Evolutionary conservation across 1,140 invertebrate species (phyloP).

Genomic region (Ceratosolen fusciceps): DNA sequence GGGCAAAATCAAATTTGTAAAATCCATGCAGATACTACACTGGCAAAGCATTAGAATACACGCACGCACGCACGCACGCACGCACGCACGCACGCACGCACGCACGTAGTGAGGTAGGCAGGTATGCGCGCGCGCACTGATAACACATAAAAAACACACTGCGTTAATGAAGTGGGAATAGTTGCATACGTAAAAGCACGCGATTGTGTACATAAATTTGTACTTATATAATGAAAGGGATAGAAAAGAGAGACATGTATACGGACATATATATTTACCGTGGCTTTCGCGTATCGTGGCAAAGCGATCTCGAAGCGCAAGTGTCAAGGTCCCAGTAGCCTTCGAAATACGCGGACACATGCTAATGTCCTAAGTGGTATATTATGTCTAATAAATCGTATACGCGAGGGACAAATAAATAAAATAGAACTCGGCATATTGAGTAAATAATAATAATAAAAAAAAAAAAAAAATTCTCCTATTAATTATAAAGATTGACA

Average conservation of each 20-base stretch:
- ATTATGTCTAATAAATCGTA: background rate
- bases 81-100: background rate
- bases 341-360: conserved; percentile 32
- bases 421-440: background rate
- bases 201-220: too few species aligned
- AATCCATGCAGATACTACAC: conserved; percentile 19
- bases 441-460: conserved; percentile 14
- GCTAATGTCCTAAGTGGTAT: conserved; percentile 26
- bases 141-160: too few species aligned
- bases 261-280: too few species aligned
- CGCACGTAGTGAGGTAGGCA: too few species aligned
- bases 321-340: conserved; percentile 39
- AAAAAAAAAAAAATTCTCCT: too few species aligned
- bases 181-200: too few species aligned
- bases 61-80: background rate
- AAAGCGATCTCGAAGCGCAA: conserved; percentile 22
- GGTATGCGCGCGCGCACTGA: too few species aligned
- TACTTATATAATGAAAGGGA: too few species aligned
- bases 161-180: too few species aligned
- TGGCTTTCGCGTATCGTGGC: conserved; percentile 12
- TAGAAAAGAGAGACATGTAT: too few species aligned
- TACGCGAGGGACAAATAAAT: background rate
- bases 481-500: too few species aligned
- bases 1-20: conserved; percentile 20
- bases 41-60: background rate